Conservation (phyloP, 2,888 invertebrate genomes). For the Elysia crispata region DNA sequence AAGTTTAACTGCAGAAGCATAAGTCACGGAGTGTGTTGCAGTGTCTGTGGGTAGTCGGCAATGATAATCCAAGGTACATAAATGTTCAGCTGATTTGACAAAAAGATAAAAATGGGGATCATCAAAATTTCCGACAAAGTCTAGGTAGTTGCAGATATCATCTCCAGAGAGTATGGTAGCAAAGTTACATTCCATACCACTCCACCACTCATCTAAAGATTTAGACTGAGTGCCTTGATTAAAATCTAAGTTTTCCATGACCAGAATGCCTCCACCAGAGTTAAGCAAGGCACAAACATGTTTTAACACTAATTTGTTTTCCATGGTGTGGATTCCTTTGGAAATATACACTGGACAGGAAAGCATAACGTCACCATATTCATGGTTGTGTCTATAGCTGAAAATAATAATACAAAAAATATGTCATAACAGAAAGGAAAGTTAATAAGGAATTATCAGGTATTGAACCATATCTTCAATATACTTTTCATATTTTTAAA, state of each 20-base stretch:
- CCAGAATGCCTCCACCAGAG: constrained; percentile 66
- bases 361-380: constrained; percentile 64
- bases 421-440: not conserved
- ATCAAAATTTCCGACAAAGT: constrained; percentile 68
- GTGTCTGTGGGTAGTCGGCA: constrained; percentile 68
- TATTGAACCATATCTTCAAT: too few relatives aligned
- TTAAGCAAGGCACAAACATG: constrained; percentile 66
- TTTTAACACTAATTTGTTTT: constrained; percentile 61
- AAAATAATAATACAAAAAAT: constrained; percentile 15
- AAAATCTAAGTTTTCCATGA: constrained; percentile 62
- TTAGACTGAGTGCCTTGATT: constrained; percentile 55
- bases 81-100: constrained; percentile 67
- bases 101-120: constrained; percentile 65
- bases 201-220: constrained; percentile 69
- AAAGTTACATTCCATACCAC: constrained; percentile 66
- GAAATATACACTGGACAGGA: constrained; percentile 63
- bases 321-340: constrained; percentile 57
- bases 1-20: constrained; percentile 63
- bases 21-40: constrained; percentile 67
- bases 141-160: constrained; percentile 69
- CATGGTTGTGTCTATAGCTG: constrained; percentile 57
- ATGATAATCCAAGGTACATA: constrained; percentile 65
- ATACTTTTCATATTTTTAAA: too few relatives aligned
- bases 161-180: constrained; percentile 64
- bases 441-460: too few relatives aligned